These are phyloP conservation scores for Eupelmus urozonus DNA, from an alignment of 2,888 invertebrate species.

Conservation along the genomic window DNA sequence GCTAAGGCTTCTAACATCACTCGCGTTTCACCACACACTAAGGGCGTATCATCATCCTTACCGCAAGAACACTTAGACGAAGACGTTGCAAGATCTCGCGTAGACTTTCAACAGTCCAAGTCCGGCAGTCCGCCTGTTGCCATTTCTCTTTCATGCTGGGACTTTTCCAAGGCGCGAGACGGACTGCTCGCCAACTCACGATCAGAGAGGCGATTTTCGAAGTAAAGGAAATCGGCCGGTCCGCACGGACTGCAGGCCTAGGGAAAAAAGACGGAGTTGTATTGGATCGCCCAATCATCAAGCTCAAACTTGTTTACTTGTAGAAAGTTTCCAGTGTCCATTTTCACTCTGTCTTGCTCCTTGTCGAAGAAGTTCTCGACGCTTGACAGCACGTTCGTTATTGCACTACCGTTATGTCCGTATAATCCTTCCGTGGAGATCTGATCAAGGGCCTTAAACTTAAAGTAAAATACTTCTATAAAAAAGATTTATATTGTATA, in stretches of 20 bases:
- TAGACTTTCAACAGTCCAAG: constrained; percentile 65
- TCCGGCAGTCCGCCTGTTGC: constrained; percentile 65
- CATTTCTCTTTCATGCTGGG: constrained; percentile 64
- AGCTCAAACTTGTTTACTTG: constrained; percentile 56
- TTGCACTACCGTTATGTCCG: constrained; percentile 58
- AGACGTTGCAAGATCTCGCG: neutral
- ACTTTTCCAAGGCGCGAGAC: constrained; percentile 61
- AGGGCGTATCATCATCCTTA: constrained; percentile 37
- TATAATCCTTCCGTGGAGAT: constrained; percentile 59
- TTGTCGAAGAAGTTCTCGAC: constrained; percentile 58
- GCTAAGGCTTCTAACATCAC: neutral
- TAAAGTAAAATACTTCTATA: constrained; percentile 6
- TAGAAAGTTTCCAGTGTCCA: constrained; percentile 52
- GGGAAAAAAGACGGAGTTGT: constrained; percentile 51
- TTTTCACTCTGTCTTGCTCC: constrained; percentile 51
- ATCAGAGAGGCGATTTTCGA: constrained; percentile 64
- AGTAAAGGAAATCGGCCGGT: constrained; percentile 66
- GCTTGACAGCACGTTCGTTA: constrained; percentile 53
- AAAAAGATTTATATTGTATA: too few relatives aligned
- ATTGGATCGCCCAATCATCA: constrained; percentile 43
- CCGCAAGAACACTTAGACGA: constrained; percentile 18
- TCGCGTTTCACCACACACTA: neutral
- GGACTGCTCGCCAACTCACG: constrained; percentile 62
- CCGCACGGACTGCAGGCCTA: constrained; percentile 68
- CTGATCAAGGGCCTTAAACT: constrained; percentile 47